Base-by-base conservation (phyloP, 2,888 invertebrate genomes). In the Dynastes tityus region DNA sequence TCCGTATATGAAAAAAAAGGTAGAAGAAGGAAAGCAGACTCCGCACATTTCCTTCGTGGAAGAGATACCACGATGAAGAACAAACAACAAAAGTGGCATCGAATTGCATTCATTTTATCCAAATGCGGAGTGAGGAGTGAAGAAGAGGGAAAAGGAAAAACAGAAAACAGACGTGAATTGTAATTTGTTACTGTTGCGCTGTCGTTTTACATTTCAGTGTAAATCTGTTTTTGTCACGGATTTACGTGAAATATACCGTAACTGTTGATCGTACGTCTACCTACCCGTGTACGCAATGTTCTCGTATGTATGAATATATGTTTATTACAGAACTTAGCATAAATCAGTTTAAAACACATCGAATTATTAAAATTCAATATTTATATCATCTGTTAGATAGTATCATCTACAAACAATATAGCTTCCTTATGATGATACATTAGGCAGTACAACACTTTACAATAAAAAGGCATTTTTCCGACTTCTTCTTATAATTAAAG, bases 281-380 rank as follows among this genome's bases (percentile, higher is more conserved):
- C 5, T 55, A 55, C 55, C 11, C 8, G 45, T 45, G 45, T 45
- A 45, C 45, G 45, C 8, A 45, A 45, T 6, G 6, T 37, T 37
- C 37, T 37, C 53, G 32, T 51, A 70, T 53, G 37, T 70, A 70
- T 53, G 70, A 3, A 29, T 13, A 13, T n/a, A 32, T n/a, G 8
- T 40, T 65, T 71, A 51, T 76, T 76, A 53, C 51, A 61, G 49
- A 76, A 76, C 37, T 51, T 45, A 53, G 37, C 51, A n/a, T 76
- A 76, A 32, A 76, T 65, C 76, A 53, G 49, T 64, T 65, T 77
- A 70, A 61, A 71, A 70, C 63, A 71, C 67, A 70, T 77, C 68
- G 78, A 78, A 75, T 78, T 78, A 78, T 75, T 78, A 75, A 63
- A 68, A 78, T 58, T 67, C 67, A 78, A 78, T 65, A 45, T 32